Evolutionary conservation across 2,888 invertebrate genomes (phyloP), one percentile per base, ranked within the genome.

Genomic region (Physocephala rufipes): DNA sequence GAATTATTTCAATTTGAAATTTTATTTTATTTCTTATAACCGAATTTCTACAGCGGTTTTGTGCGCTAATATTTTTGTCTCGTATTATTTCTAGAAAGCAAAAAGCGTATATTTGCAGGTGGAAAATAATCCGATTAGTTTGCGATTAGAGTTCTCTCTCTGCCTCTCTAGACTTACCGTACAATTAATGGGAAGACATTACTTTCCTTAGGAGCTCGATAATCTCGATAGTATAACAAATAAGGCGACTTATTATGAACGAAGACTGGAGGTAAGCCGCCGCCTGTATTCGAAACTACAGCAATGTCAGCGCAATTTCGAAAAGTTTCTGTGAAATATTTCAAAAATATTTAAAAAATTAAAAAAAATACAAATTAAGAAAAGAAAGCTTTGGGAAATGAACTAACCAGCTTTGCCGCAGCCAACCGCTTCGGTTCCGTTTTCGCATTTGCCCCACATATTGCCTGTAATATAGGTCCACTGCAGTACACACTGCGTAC

Each of bases 401-500:
- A 28, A 26, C n/a, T 55, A 71, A 86, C 86, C 86, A 12, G 95
- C 93, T 75, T 90, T 89, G n/a, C 96, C 96, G 81, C 95, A 96
- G 1, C 96, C 95, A 1, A 94, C 92, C 0, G 93, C 93, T 81
- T 95, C 93, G 0, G 94, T 94, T 58, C 95, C 95, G 82, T 95
- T 95, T 0, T 90, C 86, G 81, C 95, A 95, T 24, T 89, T 90
- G 7, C 96, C 96, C 96, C 96, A 96, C 91, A 95, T 95, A 82
- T 96, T 96, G 70, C 83, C 83, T 26, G 96, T 95, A 78, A 92
- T 93, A 84, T 96, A 96, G 71, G 92, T 95, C 96, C 96, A 96
- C 82, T 96, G 95, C n/a, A 96, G 83, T 4, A 96, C 94, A 81
- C 96, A 96, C 79, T 95, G 95, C 0, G 93, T 91, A 80, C 96